Conservation (phyloP, 92 coral and sea anemone genomes). For the Palythoa caribaeorum region DNA sequence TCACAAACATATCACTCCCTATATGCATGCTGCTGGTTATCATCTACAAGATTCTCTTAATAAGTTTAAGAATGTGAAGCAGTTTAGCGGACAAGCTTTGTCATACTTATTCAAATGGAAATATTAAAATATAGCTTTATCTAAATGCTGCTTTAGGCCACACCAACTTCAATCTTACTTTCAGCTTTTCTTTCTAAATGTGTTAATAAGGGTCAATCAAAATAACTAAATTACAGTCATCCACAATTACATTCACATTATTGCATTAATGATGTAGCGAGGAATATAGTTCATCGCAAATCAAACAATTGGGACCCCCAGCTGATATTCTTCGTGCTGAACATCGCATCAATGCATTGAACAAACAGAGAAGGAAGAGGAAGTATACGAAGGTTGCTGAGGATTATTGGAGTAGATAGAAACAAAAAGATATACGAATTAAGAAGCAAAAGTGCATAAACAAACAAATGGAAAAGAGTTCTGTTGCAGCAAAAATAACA, state of each 20-base stretch:
- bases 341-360: conserved; percentile 35
- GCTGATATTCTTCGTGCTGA: conserved; percentile 55
- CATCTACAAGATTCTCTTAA: conserved; percentile 66
- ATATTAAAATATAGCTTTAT: no score
- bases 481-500: no score
- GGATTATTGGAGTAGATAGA: conserved; percentile 49
- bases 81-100: conserved; percentile 80
- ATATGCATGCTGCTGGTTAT: conserved; percentile 72
- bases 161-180: no score
- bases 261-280: conserved; percentile 52
- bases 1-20: conserved; percentile 69
- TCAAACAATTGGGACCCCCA: conserved; percentile 64
- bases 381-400: conserved; percentile 43
- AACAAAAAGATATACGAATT: conserved; percentile 28
- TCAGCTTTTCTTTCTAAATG: no score
- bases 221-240: no score
- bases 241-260: no score
- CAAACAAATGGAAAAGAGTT: conserved; percentile 19
- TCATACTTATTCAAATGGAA: no score
- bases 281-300: conserved; percentile 48
- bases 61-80: conserved; percentile 68
- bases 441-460: conserved; percentile 30
- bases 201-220: no score
- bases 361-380: conserved; percentile 44
- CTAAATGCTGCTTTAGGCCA: no score